Conservation (phyloP, 2,113 vertebrate genomes). For the Abramis brama region DNA sequence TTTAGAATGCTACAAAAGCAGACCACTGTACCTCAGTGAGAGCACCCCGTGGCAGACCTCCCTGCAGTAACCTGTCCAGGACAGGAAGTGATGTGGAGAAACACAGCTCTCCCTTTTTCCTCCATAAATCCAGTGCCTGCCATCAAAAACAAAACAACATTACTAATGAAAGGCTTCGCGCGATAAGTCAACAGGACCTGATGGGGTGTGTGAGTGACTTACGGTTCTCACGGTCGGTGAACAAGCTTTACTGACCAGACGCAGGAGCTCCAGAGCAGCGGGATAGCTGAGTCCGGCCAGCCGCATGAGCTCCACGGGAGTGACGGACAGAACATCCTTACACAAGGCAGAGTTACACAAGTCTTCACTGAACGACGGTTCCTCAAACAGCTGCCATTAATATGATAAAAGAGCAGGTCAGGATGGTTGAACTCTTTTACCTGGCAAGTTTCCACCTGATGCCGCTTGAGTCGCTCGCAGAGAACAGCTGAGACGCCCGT, state of each 20-base stretch:
- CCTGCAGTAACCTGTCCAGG: slow-evolving; percentile 76
- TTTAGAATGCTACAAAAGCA: not conserved
- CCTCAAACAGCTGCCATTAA: not conserved
- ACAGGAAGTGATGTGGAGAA: slow-evolving; percentile 74
- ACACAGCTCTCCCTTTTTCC: slow-evolving; percentile 63
- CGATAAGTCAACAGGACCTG: not conserved
- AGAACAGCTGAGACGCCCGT: slow-evolving; percentile 74
- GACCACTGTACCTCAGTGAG: slow-evolving; percentile 81
- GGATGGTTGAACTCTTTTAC: slow-evolving; percentile 65
- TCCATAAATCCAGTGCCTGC: slow-evolving; percentile 78
- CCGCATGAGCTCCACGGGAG: slow-evolving; percentile 80
- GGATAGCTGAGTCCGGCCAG: slow-evolving; percentile 76
- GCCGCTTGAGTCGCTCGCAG: slow-evolving; percentile 77
- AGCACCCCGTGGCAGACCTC: slow-evolving; percentile 80
- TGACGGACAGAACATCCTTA: slow-evolving; percentile 81
- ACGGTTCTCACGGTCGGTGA: slow-evolving; percentile 81
- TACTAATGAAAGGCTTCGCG: not conserved
- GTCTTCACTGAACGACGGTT: not conserved
- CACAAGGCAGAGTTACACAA: not conserved
- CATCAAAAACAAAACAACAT: not conserved
- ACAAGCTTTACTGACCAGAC: slow-evolving; percentile 73
- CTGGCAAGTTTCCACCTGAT: slow-evolving; percentile 80
- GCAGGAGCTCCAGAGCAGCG: slow-evolving; percentile 74
- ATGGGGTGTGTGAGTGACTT: slow-evolving; percentile 41
- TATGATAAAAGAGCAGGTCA: not conserved